These are phyloP conservation scores for Nymphalis io DNA, from an alignment of 1,140 invertebrate species.

Conservation along the genomic window DNA sequence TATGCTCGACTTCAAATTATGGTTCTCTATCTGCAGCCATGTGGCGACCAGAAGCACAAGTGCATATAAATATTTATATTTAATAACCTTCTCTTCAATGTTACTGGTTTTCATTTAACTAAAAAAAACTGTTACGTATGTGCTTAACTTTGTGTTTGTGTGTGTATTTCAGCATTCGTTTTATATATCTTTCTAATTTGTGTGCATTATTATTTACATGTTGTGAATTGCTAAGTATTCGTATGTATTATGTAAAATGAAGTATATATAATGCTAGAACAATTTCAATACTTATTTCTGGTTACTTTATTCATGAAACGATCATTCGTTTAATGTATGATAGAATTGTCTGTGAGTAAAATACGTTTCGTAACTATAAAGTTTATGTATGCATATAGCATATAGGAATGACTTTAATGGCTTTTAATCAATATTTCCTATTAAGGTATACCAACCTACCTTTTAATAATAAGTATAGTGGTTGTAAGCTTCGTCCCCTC, in stretches of 20 bases:
- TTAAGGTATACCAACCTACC: too few relatives aligned
- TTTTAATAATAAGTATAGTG: too few relatives aligned
- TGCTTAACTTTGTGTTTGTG: background rate
- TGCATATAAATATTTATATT: constrained; percentile 26
- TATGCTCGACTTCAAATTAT: background rate
- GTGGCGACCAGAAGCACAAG: constrained; percentile 19
- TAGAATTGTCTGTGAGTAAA: too few relatives aligned
- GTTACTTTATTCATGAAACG: too few relatives aligned
- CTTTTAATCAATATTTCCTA: too few relatives aligned
- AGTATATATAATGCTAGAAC: background rate
- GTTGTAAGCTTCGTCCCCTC: too few relatives aligned
- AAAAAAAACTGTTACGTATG: background rate
- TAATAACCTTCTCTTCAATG: constrained; percentile 9
- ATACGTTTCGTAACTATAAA: too few relatives aligned
- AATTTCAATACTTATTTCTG: background rate
- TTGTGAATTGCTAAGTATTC: background rate
- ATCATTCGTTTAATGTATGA: too few relatives aligned
- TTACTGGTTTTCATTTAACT: constrained; percentile 29
- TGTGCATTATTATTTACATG: background rate
- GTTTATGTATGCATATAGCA: too few relatives aligned
- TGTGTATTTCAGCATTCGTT: background rate
- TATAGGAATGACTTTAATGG: too few relatives aligned
- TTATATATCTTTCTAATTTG: background rate
- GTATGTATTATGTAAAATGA: background rate
- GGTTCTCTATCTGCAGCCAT: constrained; percentile 22